Conservation (phyloP, 2,888 invertebrate species). For the Thysanoteuthis rhombus region DNA sequence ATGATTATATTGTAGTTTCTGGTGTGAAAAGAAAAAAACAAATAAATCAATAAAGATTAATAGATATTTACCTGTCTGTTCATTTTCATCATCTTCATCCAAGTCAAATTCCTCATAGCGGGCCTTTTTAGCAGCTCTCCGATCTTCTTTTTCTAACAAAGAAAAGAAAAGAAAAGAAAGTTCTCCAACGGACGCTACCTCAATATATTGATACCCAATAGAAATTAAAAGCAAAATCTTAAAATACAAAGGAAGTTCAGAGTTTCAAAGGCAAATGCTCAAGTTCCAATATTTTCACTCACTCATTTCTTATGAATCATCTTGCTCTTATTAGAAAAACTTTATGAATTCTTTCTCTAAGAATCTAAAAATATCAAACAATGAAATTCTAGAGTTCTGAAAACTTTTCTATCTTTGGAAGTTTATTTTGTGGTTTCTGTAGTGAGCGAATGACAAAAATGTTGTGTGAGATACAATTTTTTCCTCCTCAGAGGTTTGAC, state of each 20-base stretch:
- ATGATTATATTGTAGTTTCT: too few relatives aligned
- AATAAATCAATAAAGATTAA: too few relatives aligned
- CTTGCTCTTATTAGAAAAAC: neutral
- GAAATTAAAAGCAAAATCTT: neutral
- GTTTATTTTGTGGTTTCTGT: too few relatives aligned
- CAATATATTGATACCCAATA: too few relatives aligned
- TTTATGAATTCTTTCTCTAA: neutral
- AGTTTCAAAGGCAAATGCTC: neutral
- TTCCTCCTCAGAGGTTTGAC: too few relatives aligned
- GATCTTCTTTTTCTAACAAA: slow-evolving; percentile 51
- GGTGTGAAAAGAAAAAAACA: too few relatives aligned
- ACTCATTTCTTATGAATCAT: neutral
- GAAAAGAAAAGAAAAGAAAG: neutral
- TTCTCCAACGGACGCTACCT: neutral
- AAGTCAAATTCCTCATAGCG: slow-evolving; percentile 48
- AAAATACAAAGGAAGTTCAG: neutral
- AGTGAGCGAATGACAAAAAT: too few relatives aligned
- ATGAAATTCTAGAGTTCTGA: too few relatives aligned
- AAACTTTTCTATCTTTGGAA: too few relatives aligned
- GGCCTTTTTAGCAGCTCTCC: slow-evolving; percentile 52
- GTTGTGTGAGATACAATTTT: too few relatives aligned
- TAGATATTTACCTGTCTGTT: slow-evolving; percentile 37
- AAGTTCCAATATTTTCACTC: neutral
- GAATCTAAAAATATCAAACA: neutral
- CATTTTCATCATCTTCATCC: slow-evolving; percentile 49